These are phyloP conservation scores for Dorcus hopei DNA, from an alignment of 2,888 invertebrate genomes.

Conservation along the genomic window DNA sequence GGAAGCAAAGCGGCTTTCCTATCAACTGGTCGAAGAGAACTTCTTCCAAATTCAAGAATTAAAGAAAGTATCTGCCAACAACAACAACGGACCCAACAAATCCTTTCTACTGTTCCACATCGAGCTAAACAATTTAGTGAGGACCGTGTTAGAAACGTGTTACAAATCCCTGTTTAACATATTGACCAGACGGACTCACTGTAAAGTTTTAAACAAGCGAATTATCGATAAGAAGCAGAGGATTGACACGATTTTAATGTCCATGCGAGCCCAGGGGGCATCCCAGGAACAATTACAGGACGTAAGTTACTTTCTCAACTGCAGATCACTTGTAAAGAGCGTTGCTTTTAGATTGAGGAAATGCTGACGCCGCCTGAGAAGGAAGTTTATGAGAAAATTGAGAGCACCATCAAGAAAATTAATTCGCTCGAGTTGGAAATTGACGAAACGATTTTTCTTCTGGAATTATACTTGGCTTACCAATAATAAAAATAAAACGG, in stretches of 20 bases:
- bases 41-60: constrained; percentile 71
- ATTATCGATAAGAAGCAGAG: constrained; percentile 84
- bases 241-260: constrained; percentile 76
- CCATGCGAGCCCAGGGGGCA: constrained; percentile 75
- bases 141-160: constrained; percentile 67
- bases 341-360: constrained; percentile 67
- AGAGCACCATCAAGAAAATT: constrained; percentile 71
- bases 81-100: constrained; percentile 73
- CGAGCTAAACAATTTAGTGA: constrained; percentile 64
- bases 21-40: constrained; percentile 80
- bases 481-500: background rate
- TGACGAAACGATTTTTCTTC: constrained; percentile 59
- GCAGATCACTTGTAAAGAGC: background rate
- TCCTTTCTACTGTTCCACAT: constrained; percentile 76
- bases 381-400: constrained; percentile 70
- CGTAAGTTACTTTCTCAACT: constrained; percentile 49
- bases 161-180: constrained; percentile 70
- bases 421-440: constrained; percentile 75
- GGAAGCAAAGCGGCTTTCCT: constrained; percentile 85
- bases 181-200: constrained; percentile 63
- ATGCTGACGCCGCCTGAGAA: constrained; percentile 84
- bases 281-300: constrained; percentile 77
- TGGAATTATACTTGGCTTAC: background rate
- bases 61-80: constrained; percentile 51
- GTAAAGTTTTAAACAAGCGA: constrained; percentile 67